Base-by-base conservation (phyloP, 2,888 invertebrate genomes). In the Hirtodrosophila alboralis region DNA sequence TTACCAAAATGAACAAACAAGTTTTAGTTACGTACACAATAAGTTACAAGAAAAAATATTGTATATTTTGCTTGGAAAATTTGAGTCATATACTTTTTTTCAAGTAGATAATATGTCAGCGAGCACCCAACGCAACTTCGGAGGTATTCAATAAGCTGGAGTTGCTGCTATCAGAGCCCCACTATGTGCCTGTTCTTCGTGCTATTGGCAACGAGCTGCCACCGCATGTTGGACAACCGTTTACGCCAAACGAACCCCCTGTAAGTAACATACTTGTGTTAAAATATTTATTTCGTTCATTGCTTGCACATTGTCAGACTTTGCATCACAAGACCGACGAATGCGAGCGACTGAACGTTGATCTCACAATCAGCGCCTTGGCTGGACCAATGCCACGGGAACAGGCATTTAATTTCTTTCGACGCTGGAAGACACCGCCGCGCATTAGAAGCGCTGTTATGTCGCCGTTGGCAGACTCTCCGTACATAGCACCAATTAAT, bases 361-460 rank as follows among this genome's bases (percentile, higher is more conserved):
- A 94, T 38, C 89, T 94, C 75, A 95, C 95, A 92, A 95, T 96
- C 69, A 93, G 93, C 84, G 98, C 97, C 0, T 95, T 95, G 91
- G 98, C 97, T 6, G 98, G 98, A 0, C 98, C 98, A 12, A 97
- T 98, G 97, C 93, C 93, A 31, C 94, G 94, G 62, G 91, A 92
- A 9, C 93, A 93, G 48, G 97, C 97, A 0, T 91, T 87, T 71
- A 91, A 90, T 56, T 96, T 97, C 90, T 92, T 94, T 6, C 94
- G 93, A 56, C 93, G 94, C 44, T 97, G 96, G 96, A 96, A 95
- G 91, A 96, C 95, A 0, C 96, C 96, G 5, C 95, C 96, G 0
- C 92, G 95, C 6, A 18, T 85, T 4, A 71, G 75, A 8, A 74
- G 71, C 40, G 84, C 66, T 31, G 59, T 70, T 1, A 31, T 72